Conservation (phyloP, 1,140 invertebrate species). For the Tetramorium simillimum region DNA sequence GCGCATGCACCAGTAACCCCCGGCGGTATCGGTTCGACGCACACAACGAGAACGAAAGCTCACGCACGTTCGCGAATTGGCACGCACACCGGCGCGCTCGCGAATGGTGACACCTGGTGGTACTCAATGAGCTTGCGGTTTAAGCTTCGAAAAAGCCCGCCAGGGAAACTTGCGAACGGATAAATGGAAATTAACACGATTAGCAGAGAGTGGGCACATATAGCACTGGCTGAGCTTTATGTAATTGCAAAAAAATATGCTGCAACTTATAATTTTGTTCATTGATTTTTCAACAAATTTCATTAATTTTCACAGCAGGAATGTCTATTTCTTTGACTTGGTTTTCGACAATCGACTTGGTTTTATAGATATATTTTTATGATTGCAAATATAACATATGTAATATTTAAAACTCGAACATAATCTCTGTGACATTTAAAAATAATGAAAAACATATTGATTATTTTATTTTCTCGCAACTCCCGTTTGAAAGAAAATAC, state of each 20-base stretch:
- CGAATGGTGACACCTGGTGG: conserved; percentile 49
- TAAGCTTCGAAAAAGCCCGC: conserved; percentile 66
- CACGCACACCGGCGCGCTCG: conserved; percentile 38
- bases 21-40: conserved; percentile 74
- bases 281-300: not conserved
- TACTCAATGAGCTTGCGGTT: not conserved
- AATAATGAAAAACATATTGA: not conserved
- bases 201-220: not conserved
- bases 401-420: not conserved
- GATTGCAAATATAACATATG: not conserved
- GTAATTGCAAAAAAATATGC: not conserved
- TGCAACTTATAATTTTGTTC: not conserved
- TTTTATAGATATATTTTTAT: not conserved
- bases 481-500: not conserved
- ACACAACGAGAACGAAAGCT: conserved; percentile 65
- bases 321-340: not conserved
- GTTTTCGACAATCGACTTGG: not conserved
- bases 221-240: not conserved
- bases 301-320: not conserved
- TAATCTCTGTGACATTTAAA: not conserved
- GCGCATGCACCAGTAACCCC: conserved; percentile 70
- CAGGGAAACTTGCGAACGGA: not conserved
- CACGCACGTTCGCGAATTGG: conserved; percentile 55
- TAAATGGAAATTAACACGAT: conserved; percentile 20
- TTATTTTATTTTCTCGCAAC: not conserved